Evolutionary conservation across 2,797 vertebrate genomes (phyloP).

Genomic region (Erethizon dorsatum): DNA sequence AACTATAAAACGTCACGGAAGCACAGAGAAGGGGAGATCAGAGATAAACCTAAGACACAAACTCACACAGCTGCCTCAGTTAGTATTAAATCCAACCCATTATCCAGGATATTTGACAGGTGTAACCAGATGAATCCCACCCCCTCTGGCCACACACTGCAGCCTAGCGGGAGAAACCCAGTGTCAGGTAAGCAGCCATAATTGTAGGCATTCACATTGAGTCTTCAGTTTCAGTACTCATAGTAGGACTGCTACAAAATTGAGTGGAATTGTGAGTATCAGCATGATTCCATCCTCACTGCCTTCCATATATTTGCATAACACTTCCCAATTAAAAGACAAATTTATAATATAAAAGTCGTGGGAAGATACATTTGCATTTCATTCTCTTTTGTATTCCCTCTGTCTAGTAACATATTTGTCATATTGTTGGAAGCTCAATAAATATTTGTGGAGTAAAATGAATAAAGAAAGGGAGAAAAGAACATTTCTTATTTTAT

Average conservation of each 20-base stretch:
- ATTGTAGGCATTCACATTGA: background rate
- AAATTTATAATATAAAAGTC: constrained; percentile 25
- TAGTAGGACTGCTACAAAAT: background rate
- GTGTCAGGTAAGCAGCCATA: fast-evolving
- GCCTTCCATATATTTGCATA: constrained; percentile 3
- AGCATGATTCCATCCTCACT: background rate
- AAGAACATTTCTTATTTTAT: background rate
- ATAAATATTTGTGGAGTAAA: background rate
- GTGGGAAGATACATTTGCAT: background rate
- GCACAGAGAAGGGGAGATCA: background rate
- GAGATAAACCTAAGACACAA: background rate
- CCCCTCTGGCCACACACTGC: background rate
- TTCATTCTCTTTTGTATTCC: background rate
- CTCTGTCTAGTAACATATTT: background rate
- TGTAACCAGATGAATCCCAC: background rate
- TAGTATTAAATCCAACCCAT: background rate
- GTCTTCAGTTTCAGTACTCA: background rate
- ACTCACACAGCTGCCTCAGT: background rate
- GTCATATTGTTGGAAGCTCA: background rate
- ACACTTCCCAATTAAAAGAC: constrained; percentile 30
- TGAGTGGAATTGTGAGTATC: background rate
- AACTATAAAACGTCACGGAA: background rate
- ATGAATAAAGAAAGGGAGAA: background rate
- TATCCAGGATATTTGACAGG: background rate
- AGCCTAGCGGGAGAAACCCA: background rate